phyloP scores from a whole-genome alignment of 2,888 invertebrate species.

The Boloria selene region DNA sequence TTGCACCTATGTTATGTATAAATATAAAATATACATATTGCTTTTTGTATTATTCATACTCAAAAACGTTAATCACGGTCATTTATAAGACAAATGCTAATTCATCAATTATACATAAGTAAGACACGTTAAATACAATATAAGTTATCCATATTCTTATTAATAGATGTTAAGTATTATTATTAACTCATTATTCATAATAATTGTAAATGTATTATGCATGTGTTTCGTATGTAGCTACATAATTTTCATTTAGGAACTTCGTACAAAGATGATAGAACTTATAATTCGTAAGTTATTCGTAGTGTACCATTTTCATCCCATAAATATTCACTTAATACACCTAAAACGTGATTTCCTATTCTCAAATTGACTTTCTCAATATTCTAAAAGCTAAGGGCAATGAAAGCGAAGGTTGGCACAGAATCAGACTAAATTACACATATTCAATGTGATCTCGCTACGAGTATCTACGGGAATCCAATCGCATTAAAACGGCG shows the following conservation, averaged over 20 bases:
- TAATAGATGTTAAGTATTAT: too few relatives aligned
- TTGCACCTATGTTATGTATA: not conserved
- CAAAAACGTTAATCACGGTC: too few relatives aligned
- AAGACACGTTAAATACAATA: too few relatives aligned
- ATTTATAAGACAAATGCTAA: too few relatives aligned
- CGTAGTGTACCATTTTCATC: not conserved
- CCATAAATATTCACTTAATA: conserved; percentile 19
- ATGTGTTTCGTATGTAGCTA: too few relatives aligned
- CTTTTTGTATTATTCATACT: too few relatives aligned
- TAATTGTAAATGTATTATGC: too few relatives aligned
- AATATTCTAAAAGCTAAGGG: conserved; percentile 49
- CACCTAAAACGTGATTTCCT: conserved; percentile 20
- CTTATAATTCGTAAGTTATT: not conserved
- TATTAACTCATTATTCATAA: too few relatives aligned
- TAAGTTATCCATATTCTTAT: too few relatives aligned
- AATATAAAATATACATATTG: too few relatives aligned
- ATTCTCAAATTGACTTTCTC: conserved; percentile 31
- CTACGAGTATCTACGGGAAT: conserved; percentile 59
- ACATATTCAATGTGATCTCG: conserved; percentile 67
- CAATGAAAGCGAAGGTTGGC: conserved; percentile 55
- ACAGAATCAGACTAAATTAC: conserved; percentile 54
- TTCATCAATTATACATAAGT: too few relatives aligned
- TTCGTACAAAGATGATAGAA: not conserved
- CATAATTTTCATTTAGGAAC: not conserved
- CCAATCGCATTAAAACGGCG: conserved; percentile 72